Conservation (phyloP, 2,113 vertebrate species). For the Bufo bufo region DNA sequence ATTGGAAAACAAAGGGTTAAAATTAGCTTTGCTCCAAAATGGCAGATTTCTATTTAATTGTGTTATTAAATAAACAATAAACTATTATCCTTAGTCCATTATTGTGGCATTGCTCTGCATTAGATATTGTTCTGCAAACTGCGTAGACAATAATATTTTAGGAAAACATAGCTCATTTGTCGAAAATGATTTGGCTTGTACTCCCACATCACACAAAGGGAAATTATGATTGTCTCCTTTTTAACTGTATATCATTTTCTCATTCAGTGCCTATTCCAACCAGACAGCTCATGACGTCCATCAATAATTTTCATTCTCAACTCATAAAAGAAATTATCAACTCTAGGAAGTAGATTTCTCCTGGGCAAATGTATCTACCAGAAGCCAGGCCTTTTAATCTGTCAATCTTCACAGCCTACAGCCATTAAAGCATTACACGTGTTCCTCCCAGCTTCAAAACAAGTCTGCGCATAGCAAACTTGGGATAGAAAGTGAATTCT, state of each 20-base stretch:
- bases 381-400: slow-evolving; percentile 46
- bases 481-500: slow-evolving; percentile 21
- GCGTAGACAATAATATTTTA: neutral
- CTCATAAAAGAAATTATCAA: slow-evolving; percentile 36
- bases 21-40: neutral
- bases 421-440: slow-evolving; percentile 21
- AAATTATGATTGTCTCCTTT: slow-evolving; percentile 10
- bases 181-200: neutral
- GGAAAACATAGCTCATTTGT: neutral
- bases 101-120: neutral
- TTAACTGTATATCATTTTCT: neutral
- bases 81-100: neutral
- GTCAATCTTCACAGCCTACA: slow-evolving; percentile 41
- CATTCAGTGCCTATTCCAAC: neutral
- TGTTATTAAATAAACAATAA: neutral
- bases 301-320: slow-evolving; percentile 37
- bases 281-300: neutral
- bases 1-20: neutral
- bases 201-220: neutral
- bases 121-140: neutral
- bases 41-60: neutral
- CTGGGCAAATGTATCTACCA: slow-evolving; percentile 27
- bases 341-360: slow-evolving; percentile 43
- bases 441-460: slow-evolving; percentile 37
- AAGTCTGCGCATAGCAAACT: slow-evolving; percentile 41